A percentile compares a stretch with the other conserved stretches of the same genome.
Conservation (phyloP, 92 coral and sea anemone species). For the Nematostella vectensis region DNA sequence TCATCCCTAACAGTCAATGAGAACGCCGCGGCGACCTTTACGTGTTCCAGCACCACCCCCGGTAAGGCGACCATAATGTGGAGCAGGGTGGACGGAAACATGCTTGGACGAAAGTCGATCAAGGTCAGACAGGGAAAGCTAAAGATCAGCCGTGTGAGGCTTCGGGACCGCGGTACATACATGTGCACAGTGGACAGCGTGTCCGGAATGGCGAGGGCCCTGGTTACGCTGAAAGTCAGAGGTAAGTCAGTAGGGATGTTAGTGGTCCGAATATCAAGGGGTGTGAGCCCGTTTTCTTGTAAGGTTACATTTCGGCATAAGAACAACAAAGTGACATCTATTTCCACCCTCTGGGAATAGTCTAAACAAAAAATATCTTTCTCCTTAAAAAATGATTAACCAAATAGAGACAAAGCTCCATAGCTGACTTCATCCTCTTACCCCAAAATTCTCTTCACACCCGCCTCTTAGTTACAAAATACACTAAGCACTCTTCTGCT, state of each 20-base stretch:
- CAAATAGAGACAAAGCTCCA: too few species aligned
- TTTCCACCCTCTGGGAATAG: too few species aligned
- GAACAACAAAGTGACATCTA: too few species aligned
- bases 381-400: too few species aligned
- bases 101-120: conserved; percentile 10
- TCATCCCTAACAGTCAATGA: conserved; percentile 31
- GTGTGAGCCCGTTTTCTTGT: too few species aligned
- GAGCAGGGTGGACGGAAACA: conserved; percentile 33
- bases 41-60: conserved; percentile 24
- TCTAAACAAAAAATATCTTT: too few species aligned
- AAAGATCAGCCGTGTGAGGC: conserved; percentile 19
- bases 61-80: conserved; percentile 30
- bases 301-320: too few species aligned
- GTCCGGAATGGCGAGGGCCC: conserved; percentile 32
- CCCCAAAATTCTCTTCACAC: too few species aligned
- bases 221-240: conserved; percentile 31
- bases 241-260: conserved; percentile 9
- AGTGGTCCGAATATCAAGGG: too few species aligned
- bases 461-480: too few species aligned
- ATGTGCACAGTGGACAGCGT: conserved; percentile 48
- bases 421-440: too few species aligned
- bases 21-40: conserved; percentile 35
- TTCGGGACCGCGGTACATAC: conserved; percentile 27
- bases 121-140: conserved; percentile 27
- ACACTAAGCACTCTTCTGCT: too few species aligned